A percentile compares a stretch with the other conserved stretches of the same genome.
phyloP scores from a whole-genome alignment of 2,113 vertebrate species.

The Eubucco bourcierii region DNA sequence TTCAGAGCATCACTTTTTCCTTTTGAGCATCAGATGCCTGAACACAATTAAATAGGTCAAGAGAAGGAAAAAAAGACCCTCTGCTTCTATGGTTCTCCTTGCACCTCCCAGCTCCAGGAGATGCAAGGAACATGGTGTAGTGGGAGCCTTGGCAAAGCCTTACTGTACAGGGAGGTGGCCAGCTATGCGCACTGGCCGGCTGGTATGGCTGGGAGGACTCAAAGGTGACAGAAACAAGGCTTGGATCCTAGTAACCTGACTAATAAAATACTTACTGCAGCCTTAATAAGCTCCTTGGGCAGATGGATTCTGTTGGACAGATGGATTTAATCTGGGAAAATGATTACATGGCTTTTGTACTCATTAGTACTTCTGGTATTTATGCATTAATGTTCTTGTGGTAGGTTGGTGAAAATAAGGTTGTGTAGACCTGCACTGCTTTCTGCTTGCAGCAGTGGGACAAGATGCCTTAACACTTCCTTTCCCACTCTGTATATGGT shows the following conservation, averaged over 20 bases:
- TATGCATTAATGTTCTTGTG: conserved; percentile 12
- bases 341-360: conserved; percentile 37
- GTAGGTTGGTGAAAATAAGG: neutral
- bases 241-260: conserved; percentile 45
- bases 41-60: neutral
- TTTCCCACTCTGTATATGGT: neutral
- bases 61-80: neutral
- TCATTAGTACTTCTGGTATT: conserved; percentile 49
- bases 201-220: neutral
- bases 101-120: neutral
- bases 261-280: conserved; percentile 63
- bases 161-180: accelerated
- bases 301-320: conserved; percentile 67
- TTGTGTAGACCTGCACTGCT: neutral
- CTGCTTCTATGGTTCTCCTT: neutral
- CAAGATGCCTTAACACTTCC: neutral
- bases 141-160: neutral
- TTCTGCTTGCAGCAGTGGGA: neutral
- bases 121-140: neutral
- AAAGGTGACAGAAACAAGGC: conserved; percentile 42
- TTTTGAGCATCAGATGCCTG: neutral
- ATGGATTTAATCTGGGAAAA: conserved; percentile 67
- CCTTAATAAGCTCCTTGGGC: conserved; percentile 68
- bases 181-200: accelerated
- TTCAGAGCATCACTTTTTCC: neutral